Evolutionary conservation across 2,113 vertebrate species (phyloP).

Genomic region (Ageneiosus marmoratus): DNA sequence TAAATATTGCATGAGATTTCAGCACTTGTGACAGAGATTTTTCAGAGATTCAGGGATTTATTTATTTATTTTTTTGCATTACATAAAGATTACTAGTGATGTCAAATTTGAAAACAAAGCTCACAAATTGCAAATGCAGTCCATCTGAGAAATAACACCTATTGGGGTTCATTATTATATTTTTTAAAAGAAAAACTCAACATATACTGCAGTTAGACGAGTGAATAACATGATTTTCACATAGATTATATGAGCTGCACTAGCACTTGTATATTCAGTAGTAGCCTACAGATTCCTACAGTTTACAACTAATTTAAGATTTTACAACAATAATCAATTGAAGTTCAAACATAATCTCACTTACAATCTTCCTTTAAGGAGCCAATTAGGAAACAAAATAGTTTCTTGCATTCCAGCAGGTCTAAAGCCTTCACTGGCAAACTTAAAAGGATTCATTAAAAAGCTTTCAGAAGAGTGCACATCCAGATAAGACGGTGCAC

Average conservation of each 20-base stretch:
- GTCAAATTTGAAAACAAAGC: background rate
- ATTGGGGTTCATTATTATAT: background rate
- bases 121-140: background rate
- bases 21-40: background rate
- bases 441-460: slow-evolving; percentile 26
- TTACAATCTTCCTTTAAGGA: slow-evolving; percentile 8
- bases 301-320: background rate
- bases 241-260: background rate
- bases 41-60: too few relatives aligned
- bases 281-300: background rate
- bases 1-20: background rate
- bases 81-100: background rate
- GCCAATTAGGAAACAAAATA: slow-evolving; percentile 24
- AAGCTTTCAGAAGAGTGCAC: background rate
- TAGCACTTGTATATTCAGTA: background rate
- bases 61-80: background rate
- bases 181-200: background rate
- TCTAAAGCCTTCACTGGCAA: slow-evolving; percentile 65
- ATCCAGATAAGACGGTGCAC: slow-evolving; percentile 39
- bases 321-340: background rate
- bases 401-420: slow-evolving; percentile 13
- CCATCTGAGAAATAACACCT: background rate
- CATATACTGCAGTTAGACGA: background rate
- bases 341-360: background rate
- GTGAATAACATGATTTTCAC: background rate